A percentile compares a stretch with the other conserved stretches of the same genome.
Evolutionary conservation across 2,888 invertebrate genomes (phyloP).

Genomic region (Catotricha subobsoleta): DNA sequence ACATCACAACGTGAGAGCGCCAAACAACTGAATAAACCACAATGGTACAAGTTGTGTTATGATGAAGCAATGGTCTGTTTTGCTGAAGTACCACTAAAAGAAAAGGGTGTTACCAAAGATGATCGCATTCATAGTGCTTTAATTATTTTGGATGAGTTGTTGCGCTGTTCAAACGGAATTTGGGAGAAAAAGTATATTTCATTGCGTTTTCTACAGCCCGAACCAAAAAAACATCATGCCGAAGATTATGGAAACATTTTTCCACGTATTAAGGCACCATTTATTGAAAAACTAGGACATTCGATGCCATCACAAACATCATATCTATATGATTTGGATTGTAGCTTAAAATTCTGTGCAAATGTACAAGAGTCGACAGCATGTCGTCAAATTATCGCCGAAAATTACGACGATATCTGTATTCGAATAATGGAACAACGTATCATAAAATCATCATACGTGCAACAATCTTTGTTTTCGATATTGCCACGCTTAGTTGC

Average conservation of each 20-base stretch:
- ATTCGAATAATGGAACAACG: constrained; percentile 60
- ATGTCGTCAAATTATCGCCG: constrained; percentile 62
- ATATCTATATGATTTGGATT: constrained; percentile 9
- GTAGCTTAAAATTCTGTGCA: constrained; percentile 19
- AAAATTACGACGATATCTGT: constrained; percentile 68
- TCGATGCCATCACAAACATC: not conserved
- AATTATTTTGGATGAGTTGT: constrained; percentile 80
- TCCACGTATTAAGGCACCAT: constrained; percentile 31
- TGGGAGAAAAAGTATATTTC: constrained; percentile 68
- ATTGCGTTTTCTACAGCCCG: constrained; percentile 41
- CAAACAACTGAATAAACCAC: constrained; percentile 52
- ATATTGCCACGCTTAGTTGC: constrained; percentile 84
- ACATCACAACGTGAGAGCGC: constrained; percentile 92
- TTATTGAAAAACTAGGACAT: constrained; percentile 21
- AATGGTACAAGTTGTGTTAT: constrained; percentile 75
- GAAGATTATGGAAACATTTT: constrained; percentile 30
- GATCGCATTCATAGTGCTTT: constrained; percentile 87
- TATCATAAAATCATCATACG: constrained; percentile 52
- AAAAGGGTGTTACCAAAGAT: constrained; percentile 66
- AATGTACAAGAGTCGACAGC: constrained; percentile 71
- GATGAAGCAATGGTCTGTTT: constrained; percentile 72
- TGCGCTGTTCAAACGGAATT: constrained; percentile 73
- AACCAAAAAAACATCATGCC: constrained; percentile 10
- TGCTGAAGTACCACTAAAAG: constrained; percentile 44
- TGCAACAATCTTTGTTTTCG: constrained; percentile 72